Evolutionary conservation across 2,888 invertebrate genomes (phyloP).

Genomic region (Tubulanus polymorphus): DNA sequence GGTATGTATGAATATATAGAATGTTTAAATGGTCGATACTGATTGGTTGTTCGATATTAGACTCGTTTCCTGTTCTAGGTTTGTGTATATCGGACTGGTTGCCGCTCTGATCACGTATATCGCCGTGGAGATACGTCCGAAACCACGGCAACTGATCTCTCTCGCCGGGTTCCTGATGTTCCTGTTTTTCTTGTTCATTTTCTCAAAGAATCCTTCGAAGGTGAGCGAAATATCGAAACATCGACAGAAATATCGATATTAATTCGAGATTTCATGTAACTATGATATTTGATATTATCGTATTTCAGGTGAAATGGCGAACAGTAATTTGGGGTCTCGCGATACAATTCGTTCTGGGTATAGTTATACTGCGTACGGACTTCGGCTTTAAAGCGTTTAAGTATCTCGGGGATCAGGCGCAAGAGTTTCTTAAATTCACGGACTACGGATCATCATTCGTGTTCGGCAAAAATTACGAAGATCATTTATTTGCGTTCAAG

Average conservation of each 20-base stretch:
- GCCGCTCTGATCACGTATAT: conserved; percentile 61
- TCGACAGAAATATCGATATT: too few relatives aligned
- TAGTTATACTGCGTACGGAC: conserved; percentile 80
- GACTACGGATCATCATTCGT: conserved; percentile 78
- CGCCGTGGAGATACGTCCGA: conserved; percentile 61
- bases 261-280: too few relatives aligned
- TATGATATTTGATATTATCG: neutral
- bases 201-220: conserved; percentile 43
- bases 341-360: conserved; percentile 78
- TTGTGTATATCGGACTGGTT: conserved; percentile 55
- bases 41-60: neutral
- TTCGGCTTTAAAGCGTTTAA: conserved; percentile 69
- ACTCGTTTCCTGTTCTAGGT: conserved; percentile 17
- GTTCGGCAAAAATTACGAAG: conserved; percentile 61
- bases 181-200: conserved; percentile 62
- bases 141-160: conserved; percentile 63
- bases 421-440: conserved; percentile 75
- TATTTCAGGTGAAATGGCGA: conserved; percentile 60
- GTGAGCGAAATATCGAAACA: too few relatives aligned
- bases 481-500: conserved; percentile 77
- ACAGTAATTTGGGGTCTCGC: conserved; percentile 75
- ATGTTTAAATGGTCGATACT: neutral
- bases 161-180: conserved; percentile 65
- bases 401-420: conserved; percentile 67
- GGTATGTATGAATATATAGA: conserved; percentile 19